Base-by-base conservation (phyloP, 2,797 vertebrate species). In the Agapornis canus region DNA sequence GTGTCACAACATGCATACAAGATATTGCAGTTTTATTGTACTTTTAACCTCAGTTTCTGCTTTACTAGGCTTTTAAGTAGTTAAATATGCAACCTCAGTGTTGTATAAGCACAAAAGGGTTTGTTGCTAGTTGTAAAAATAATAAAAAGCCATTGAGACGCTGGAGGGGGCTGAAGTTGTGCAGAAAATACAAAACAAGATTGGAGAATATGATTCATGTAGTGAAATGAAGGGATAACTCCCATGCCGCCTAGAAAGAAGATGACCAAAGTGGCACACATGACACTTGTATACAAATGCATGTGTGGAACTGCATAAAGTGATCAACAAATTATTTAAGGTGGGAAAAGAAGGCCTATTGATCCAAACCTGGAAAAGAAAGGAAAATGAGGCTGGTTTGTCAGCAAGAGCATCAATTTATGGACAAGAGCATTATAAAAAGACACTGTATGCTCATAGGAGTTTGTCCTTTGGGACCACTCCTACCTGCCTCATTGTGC, bases 401-500 rank as follows among this genome's bases (percentile, higher is more conserved):
- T 45, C 68, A 66, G 39, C 59, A 63, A 37, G 76, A 79, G 5
- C 25, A 75, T 25, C 1, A 3, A 66, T 88, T 57, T 87, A 42
- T 37, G 60, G 56, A 25, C 17, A 52, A 27, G 43, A 23, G 8
- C 26, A 3, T 56, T 68, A 9, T 63, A 59, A 77, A 86, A 64
- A 68, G 45, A 47, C 25, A 6, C 66, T 10, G 6, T 69, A 71
- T 54, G 63, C 37, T 23, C 2, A 1, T 3, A 47, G 82, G 70
- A 82, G 5, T 22, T 63, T 0, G 0, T 79, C 37, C 35, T 4
- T 0, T 35, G 31, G 69, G 37, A 60, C 16, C 7, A 4, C 10
- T 22, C 37, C 40, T 29, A 27, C 18, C 20, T 21, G 26, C 19
- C 32, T 51, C 32, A 12, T 25, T 0, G 8, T 4, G 6, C 21